A percentile compares a stretch with the other conserved stretches of the same genome.
Conservation (phyloP, 2,888 invertebrate genomes). For the Drosophila sordidapex region DNA sequence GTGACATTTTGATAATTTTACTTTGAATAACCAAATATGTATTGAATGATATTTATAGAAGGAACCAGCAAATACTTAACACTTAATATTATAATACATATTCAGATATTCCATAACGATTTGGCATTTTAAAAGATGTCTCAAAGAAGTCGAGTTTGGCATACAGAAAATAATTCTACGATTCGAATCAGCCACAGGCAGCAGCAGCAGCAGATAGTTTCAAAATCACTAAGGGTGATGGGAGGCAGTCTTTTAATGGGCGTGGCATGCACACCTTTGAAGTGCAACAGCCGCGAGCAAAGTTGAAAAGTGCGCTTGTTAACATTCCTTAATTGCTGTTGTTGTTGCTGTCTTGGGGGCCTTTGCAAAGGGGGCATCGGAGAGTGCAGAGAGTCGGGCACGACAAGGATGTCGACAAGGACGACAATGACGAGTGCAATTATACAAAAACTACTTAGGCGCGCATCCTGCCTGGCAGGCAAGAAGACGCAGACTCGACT, state of each 20-base stretch:
- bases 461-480: slow-evolving; percentile 72
- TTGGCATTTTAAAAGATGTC: neutral
- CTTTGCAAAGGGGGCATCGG: slow-evolving; percentile 5
- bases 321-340: slow-evolving; percentile 79
- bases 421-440: slow-evolving; percentile 81
- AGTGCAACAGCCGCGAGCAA: slow-evolving; percentile 76
- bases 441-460: slow-evolving; percentile 79
- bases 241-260: slow-evolving; percentile 22
- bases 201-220: slow-evolving; percentile 32
- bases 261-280: slow-evolving; percentile 71
- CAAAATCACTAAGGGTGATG: neutral
- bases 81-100: neutral
- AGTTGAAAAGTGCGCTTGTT: slow-evolving; percentile 81
- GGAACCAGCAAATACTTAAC: neutral
- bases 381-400: slow-evolving; percentile 13
- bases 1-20: neutral
- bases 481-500: slow-evolving; percentile 37
- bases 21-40: neutral
- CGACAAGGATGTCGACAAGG: slow-evolving; percentile 69
- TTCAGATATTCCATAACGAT: neutral
- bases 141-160: neutral
- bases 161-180: slow-evolving; percentile 1
- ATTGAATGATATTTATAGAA: neutral
- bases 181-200: slow-evolving; percentile 44
- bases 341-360: slow-evolving; percentile 30